These are phyloP conservation scores for Oscheius sp. DNA, from an alignment of 2,888 invertebrate species.

Conservation along the genomic window DNA sequence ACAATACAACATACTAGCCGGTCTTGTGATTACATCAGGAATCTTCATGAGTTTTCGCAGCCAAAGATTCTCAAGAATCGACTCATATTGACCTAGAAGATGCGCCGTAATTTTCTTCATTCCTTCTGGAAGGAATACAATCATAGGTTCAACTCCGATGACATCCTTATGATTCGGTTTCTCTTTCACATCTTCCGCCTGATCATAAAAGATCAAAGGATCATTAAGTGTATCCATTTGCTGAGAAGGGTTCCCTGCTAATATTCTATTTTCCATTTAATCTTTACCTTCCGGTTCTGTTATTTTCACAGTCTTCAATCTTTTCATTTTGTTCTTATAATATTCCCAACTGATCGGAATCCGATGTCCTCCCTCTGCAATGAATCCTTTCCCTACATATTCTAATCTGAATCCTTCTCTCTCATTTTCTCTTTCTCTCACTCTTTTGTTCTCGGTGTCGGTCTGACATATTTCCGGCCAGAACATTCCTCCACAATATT, in stretches of 20 bases:
- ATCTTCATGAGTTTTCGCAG: slow-evolving; percentile 42
- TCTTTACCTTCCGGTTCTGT: background rate
- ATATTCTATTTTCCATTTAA: background rate
- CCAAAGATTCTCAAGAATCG: slow-evolving; percentile 35
- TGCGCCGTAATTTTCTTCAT: slow-evolving; percentile 32
- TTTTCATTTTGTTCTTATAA: background rate
- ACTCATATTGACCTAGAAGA: slow-evolving; percentile 40
- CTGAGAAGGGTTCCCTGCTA: background rate
- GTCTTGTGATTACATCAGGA: slow-evolving; percentile 50
- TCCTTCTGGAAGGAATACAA: slow-evolving; percentile 24
- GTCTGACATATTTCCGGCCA: slow-evolving; percentile 46
- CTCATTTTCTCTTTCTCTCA: background rate
- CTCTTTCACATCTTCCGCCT: no score
- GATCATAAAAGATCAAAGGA: slow-evolving; percentile 7
- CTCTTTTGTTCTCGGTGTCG: slow-evolving; percentile 16
- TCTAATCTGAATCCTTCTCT: slow-evolving; percentile 26
- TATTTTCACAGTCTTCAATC: background rate
- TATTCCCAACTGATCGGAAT: slow-evolving; percentile 6
- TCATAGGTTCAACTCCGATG: background rate
- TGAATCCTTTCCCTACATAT: slow-evolving; percentile 48
- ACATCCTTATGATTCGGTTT: slow-evolving; percentile 6
- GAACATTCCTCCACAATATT: slow-evolving; percentile 55
- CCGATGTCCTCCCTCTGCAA: slow-evolving; percentile 33
- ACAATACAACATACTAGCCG: slow-evolving; percentile 44
- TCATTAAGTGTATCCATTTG: slow-evolving; percentile 9